Evolutionary conservation across 2,113 vertebrate species (phyloP).

Genomic region (Paratilapia polleni): DNA sequence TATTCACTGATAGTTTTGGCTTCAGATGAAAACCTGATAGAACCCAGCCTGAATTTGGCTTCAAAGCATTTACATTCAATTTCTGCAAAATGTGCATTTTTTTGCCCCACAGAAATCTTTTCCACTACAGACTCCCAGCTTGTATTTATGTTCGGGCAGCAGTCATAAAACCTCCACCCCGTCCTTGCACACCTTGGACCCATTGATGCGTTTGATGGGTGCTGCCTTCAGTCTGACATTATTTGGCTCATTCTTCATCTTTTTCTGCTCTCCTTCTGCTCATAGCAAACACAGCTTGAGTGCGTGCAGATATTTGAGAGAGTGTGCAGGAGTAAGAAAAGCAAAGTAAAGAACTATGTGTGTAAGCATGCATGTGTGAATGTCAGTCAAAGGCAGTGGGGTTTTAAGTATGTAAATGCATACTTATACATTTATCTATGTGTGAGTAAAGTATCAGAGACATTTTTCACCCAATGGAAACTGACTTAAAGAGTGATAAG

Average conservation of each 20-base stretch:
- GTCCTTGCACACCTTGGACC: slow-evolving; percentile 72
- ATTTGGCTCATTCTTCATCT: slow-evolving; percentile 70
- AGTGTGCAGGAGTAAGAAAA: not conserved
- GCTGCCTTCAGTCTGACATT: slow-evolving; percentile 62
- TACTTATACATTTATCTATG: slow-evolving; percentile 26
- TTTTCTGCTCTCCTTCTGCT: slow-evolving; percentile 34
- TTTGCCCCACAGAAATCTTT: slow-evolving; percentile 19
- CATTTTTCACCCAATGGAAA: slow-evolving; percentile 44
- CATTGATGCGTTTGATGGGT: slow-evolving; percentile 72
- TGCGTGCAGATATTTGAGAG: not conserved
- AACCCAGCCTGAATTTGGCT: slow-evolving; percentile 19
- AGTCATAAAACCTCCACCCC: slow-evolving; percentile 61
- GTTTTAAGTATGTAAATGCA: slow-evolving; percentile 15
- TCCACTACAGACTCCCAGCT: slow-evolving; percentile 22
- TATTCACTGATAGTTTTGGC: not conserved
- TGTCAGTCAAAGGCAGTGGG: slow-evolving; percentile 63
- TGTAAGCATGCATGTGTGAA: slow-evolving; percentile 28
- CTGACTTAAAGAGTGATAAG: slow-evolving; percentile 34
- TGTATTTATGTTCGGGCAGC: slow-evolving; percentile 70
- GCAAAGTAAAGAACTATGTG: slow-evolving; percentile 7
- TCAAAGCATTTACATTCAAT: slow-evolving; percentile 49
- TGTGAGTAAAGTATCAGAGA: slow-evolving; percentile 14
- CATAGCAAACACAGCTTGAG: slow-evolving; percentile 21
- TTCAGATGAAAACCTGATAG: slow-evolving; percentile 25
- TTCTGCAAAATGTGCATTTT: slow-evolving; percentile 50